Evolutionary conservation across 2,888 invertebrate genomes (phyloP).

Genomic region (Dynastes hyllus): DNA sequence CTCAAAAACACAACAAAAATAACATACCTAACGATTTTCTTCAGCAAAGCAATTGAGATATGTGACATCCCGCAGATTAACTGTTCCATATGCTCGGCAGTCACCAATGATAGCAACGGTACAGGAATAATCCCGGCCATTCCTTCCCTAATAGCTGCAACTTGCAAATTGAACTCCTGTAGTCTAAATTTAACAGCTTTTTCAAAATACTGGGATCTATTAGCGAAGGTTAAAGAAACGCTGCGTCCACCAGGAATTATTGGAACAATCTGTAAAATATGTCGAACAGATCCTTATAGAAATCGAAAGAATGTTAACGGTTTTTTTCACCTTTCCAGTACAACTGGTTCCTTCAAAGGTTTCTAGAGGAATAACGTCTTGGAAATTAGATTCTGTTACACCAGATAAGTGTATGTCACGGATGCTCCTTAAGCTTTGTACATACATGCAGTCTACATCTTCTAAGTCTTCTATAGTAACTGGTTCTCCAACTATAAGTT

Average conservation of each 20-base stretch:
- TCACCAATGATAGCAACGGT: conserved; percentile 76
- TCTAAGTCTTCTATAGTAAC: conserved; percentile 77
- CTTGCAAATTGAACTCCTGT: conserved; percentile 78
- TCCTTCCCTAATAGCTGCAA: conserved; percentile 76
- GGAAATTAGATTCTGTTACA: conserved; percentile 75
- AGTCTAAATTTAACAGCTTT: conserved; percentile 76
- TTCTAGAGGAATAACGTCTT: conserved; percentile 78
- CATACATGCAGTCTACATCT: conserved; percentile 76
- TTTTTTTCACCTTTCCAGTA: conserved; percentile 70
- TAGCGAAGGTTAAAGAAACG: conserved; percentile 76
- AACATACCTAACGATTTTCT: conserved; percentile 76
- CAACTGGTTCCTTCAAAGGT: conserved; percentile 78
- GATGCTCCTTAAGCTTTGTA: conserved; percentile 76
- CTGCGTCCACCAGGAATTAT: conserved; percentile 77
- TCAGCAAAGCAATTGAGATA: conserved; percentile 75
- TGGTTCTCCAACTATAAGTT: conserved; percentile 76
- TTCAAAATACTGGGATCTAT: conserved; percentile 76
- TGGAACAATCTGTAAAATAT: conserved; percentile 71
- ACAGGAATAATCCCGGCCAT: conserved; percentile 79
- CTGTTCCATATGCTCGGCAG: conserved; percentile 76
- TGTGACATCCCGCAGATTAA: conserved; percentile 78
- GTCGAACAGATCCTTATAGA: too few relatives aligned
- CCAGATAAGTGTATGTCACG: conserved; percentile 76
- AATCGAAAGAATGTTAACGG: background rate
- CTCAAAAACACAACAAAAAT: background rate